Evolutionary conservation across 2,797 vertebrate species (phyloP), one percentile per base, ranked within the genome.

Genomic region (Falco novaeseelandiae): DNA sequence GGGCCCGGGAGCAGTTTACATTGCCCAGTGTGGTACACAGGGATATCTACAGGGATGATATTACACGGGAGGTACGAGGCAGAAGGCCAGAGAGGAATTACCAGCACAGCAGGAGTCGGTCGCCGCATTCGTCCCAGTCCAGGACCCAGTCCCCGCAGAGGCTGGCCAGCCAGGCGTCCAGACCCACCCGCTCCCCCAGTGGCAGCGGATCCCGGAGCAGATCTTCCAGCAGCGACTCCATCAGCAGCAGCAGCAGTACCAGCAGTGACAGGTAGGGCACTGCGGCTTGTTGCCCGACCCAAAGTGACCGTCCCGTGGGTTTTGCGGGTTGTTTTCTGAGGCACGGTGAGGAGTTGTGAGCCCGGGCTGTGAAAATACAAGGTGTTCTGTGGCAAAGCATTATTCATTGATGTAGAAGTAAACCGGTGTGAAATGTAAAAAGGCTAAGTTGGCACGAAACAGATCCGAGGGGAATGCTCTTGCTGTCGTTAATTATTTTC

Each of bases 221-320:
- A 90, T 99, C 99, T 72, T 99, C 99, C 95, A 99, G 99, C 97
- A 99, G 99, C 1, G 99, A 99, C 96, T 99, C 99, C 4, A 98
- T 99, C 98, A 99, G 99, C 99, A 99, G 99, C 98, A 99, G 99
- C 98, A 99, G 98, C 98, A 99, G 99, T 98, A 99, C 99, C 96
- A 99, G 99, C 95, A 99, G 99, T 25, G 99, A 99, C 99, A 99
- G 99, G 99, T 99, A 98, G 67, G 97, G 65, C 40, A 14, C 49
- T 14, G 7, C 19, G 12, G 12, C 19, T 25, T 67, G 19, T 42
- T 44, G 19, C 82, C 34, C 11, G 5, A 40, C 61, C 78, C 61
- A 57, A 21, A 76, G 30, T 10, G 2, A 25, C 49, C 0, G 3
- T 20, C 32, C 51, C 1, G 0, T 4, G 44, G 52, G n/a, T 10